Evolutionary conservation across 1,140 invertebrate species (phyloP), one percentile per base, ranked within the genome.

Genomic region (Caenorhabditis brenneri): DNA sequence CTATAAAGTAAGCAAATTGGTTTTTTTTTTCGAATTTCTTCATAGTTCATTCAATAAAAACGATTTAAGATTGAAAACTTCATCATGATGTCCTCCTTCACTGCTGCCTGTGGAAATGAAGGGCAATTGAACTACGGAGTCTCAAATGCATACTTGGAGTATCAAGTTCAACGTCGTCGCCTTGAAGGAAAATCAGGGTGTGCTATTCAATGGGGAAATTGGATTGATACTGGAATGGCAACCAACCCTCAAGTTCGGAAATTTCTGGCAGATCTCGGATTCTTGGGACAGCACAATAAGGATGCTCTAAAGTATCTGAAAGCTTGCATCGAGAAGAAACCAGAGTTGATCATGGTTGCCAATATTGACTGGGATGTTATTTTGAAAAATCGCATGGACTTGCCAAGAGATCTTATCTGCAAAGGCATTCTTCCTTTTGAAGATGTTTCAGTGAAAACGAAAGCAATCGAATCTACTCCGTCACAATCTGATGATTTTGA

Each of bases 151-250:
- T 80, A 80, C 33, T 42, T 87, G 78, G 86, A 87, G 29, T 19
- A 82, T 36, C 46, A 69, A 27, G 60, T 69, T 49, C 79, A 55
- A 80, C 79, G 79, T 27, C 53, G 85, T 27, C 36, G 80, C 16
- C 42, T 58, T 29, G 19, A 42, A 29, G 85, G 84, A 27, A 51
- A 46, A 48, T 31, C 80, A 5, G 79, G 81, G 42, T 60, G 69
- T 36, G 36, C 85, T n/a, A 87, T 87, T 51, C 82, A 87, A 22
- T 87, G 86, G 86, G 86, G 86, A 39, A 87, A 87, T 29, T 87
- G 86, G 86, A 33, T 69, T 15, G 84, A 86, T 12, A 79, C 81
- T 10, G 86, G 86, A 9, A 87, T 87, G 86, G 86, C 86, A 16
- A 65, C 78, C 19, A 78, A 81, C 16, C 16, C 22, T n/a, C 15